Percentiles rank a stretch among this genome's conserved stretches.
Conservation (phyloP, 2,113 vertebrate species). For the Pseudorasbora parva region DNA sequence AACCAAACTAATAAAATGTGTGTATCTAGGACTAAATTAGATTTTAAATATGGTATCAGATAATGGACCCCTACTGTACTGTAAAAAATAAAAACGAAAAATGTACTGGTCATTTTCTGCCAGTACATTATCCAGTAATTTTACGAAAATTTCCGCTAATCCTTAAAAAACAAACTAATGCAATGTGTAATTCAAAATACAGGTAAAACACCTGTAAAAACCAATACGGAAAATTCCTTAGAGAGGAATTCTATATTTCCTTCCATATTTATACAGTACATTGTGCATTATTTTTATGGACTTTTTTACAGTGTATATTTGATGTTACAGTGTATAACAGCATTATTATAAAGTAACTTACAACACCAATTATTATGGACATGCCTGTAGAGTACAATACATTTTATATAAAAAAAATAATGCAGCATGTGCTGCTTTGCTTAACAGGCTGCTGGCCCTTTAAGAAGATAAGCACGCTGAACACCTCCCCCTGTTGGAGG, state of each 20-base stretch:
- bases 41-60: background rate
- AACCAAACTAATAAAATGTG: background rate
- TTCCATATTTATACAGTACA: too few relatives aligned
- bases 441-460: slow-evolving; percentile 20
- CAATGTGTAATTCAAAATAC: too few relatives aligned
- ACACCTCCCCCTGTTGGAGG: slow-evolving; percentile 60
- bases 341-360: background rate
- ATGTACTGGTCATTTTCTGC: too few relatives aligned
- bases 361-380: background rate
- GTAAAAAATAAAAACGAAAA: too few relatives aligned
- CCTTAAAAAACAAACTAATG: too few relatives aligned
- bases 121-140: too few relatives aligned
- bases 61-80: background rate
- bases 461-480: slow-evolving; percentile 42
- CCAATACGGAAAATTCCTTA: too few relatives aligned
- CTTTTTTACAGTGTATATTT: too few relatives aligned
- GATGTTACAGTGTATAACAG: background rate
- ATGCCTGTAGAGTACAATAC: background rate
- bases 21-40: background rate
- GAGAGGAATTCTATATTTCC: too few relatives aligned
- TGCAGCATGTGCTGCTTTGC: background rate
- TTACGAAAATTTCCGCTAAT: too few relatives aligned
- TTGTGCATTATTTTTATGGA: too few relatives aligned
- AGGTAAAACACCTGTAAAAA: too few relatives aligned
- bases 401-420: background rate